Conservation (phyloP, 2,797 vertebrate genomes). For the Australoheros facetus region DNA sequence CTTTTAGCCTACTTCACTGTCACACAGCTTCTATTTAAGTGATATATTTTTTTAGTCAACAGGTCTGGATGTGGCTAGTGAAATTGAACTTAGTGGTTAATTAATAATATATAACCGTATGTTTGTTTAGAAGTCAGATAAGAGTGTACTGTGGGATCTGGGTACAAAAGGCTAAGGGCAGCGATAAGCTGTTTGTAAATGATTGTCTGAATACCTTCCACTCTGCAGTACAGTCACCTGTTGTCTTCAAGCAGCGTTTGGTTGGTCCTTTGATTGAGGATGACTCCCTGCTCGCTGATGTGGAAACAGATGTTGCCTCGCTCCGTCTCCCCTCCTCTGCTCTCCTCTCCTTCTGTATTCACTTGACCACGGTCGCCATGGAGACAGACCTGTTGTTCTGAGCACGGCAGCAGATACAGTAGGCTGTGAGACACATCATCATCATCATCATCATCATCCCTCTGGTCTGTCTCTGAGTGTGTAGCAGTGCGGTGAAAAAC, state of each 20-base stretch:
- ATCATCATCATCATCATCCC: background rate
- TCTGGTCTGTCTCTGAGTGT: background rate
- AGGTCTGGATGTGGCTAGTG: background rate
- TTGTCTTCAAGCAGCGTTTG: background rate
- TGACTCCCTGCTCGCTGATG: conserved; percentile 37
- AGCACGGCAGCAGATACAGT: conserved; percentile 32
- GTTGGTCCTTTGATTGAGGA: conserved; percentile 9
- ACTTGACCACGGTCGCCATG: conserved; percentile 68
- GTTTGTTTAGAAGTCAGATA: background rate
- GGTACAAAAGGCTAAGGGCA: background rate
- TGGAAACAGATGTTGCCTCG: conserved; percentile 53
- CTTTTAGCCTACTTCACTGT: background rate
- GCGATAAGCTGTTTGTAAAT: background rate
- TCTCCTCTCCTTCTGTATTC: conserved; percentile 49
- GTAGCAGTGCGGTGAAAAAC: background rate
- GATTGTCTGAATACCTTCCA: background rate
- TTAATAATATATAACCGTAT: background rate
- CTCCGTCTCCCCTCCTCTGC: conserved; percentile 12
- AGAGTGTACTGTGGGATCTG: background rate
- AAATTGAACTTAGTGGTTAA: background rate
- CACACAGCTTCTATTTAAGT: background rate
- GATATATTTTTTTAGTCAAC: background rate
- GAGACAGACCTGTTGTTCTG: conserved; percentile 72
- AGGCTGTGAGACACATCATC: background rate
- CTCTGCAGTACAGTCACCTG: background rate